Percentiles rank a stretch among this genome's conserved stretches.
phyloP scores from a whole-genome alignment of 2,888 invertebrate species.

The Cenopis cana region DNA sequence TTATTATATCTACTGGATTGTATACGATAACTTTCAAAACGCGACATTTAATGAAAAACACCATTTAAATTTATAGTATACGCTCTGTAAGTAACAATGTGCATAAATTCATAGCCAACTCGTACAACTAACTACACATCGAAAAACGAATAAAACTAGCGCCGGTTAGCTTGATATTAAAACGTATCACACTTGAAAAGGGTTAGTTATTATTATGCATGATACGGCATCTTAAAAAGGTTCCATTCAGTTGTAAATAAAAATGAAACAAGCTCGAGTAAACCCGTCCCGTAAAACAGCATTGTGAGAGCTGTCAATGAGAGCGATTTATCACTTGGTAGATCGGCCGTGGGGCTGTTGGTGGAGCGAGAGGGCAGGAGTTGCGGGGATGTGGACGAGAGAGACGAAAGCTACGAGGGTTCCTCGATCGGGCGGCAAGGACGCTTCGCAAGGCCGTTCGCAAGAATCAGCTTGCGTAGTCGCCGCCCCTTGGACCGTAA shows the following conservation, averaged over 20 bases:
- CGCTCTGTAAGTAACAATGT: conserved; percentile 64
- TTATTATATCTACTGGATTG: conserved; percentile 66
- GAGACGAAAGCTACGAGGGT: conserved; percentile 59
- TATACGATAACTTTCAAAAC: conserved; percentile 64
- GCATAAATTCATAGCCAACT: conserved; percentile 66
- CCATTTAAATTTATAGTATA: conserved; percentile 68
- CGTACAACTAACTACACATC: conserved; percentile 62
- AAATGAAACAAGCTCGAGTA: conserved; percentile 66
- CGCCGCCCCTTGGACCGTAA: conserved; percentile 49
- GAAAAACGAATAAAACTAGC: conserved; percentile 50
- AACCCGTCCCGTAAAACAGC: conserved; percentile 65
- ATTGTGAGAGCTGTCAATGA: conserved; percentile 69
- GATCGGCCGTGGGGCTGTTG: conserved; percentile 65
- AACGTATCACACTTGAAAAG: conserved; percentile 59
- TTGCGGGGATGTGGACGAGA: conserved; percentile 51
- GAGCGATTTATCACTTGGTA: conserved; percentile 74
- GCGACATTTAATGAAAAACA: conserved; percentile 45
- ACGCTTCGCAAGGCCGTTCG: conserved; percentile 76
- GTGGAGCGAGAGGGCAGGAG: conserved; percentile 57
- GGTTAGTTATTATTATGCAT: conserved; percentile 69
- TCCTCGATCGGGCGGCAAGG: conserved; percentile 72
- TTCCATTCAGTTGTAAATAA: conserved; percentile 73
- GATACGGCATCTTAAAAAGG: conserved; percentile 62
- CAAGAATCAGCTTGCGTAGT: conserved; percentile 62
- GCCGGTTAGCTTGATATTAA: conserved; percentile 54